Evolutionary conservation across 2,888 invertebrate species (phyloP).

Genomic region (Drosophila formosana): DNA sequence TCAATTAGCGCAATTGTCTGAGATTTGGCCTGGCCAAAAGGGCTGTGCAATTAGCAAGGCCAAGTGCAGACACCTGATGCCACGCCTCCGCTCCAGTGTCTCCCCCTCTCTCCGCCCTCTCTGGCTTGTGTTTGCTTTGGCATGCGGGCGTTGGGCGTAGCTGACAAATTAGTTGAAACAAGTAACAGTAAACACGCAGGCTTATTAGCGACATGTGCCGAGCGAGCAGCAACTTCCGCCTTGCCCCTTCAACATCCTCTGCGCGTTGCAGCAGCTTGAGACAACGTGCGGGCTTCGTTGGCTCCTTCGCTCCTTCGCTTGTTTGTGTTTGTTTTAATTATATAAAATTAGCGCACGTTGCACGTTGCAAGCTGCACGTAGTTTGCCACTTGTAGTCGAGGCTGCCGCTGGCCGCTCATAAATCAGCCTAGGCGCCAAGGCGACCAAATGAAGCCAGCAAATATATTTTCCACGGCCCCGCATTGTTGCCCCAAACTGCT

Average conservation of each 20-base stretch:
- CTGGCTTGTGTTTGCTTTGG: conserved; percentile 53
- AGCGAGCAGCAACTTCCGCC: conserved; percentile 14
- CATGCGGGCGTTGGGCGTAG: conserved; percentile 73
- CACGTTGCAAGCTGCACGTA: conserved; percentile 67
- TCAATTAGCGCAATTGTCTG: conserved; percentile 77
- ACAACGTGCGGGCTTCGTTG: conserved; percentile 56
- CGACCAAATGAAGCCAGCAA: conserved; percentile 73
- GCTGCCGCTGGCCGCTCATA: conserved; percentile 61
- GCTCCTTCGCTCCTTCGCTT: conserved; percentile 24
- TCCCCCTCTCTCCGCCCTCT: conserved; percentile 1
- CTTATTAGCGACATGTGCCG: conserved; percentile 77
- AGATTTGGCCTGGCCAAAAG: conserved; percentile 72
- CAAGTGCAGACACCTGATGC: conserved; percentile 78
- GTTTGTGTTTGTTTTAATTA: conserved; percentile 78
- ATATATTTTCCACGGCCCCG: background rate
- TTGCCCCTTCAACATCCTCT: background rate
- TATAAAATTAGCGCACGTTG: conserved; percentile 79
- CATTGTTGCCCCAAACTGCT: background rate
- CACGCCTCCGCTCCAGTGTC: conserved; percentile 31
- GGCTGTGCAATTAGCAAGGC: conserved; percentile 73
- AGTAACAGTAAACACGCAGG: conserved; percentile 77
- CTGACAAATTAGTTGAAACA: conserved; percentile 79
- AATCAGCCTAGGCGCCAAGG: conserved; percentile 60
- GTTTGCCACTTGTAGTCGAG: conserved; percentile 34
- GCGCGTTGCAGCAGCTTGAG: conserved; percentile 26